These are phyloP conservation scores for Toxotes jaculatrix DNA, from an alignment of 2,113 vertebrate species.

Conservation along the genomic window DNA sequence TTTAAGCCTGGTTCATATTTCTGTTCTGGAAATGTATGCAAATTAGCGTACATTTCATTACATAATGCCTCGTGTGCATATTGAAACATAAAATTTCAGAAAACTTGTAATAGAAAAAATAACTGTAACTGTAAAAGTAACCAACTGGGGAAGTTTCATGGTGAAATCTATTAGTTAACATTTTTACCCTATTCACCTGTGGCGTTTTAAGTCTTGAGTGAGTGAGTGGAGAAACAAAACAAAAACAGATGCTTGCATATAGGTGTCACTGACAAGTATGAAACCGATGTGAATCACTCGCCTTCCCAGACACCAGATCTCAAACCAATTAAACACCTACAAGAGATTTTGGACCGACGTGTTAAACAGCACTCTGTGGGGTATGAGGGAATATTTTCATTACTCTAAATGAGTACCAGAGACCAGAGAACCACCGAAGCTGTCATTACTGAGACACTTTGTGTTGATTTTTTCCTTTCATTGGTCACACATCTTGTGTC, in stretches of 20 bases:
- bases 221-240: neutral
- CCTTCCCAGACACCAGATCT: neutral
- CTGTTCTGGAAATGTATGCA: too few relatives aligned
- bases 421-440: neutral
- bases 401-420: too few relatives aligned
- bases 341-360: neutral
- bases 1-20: too few relatives aligned
- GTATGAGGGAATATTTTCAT: too few relatives aligned
- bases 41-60: too few relatives aligned
- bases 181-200: too few relatives aligned
- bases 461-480: neutral
- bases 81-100: too few relatives aligned
- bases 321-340: neutral
- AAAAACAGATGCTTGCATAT: neutral
- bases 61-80: too few relatives aligned
- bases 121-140: too few relatives aligned
- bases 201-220: neutral
- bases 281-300: neutral
- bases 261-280: neutral
- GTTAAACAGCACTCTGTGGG: neutral
- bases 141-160: too few relatives aligned
- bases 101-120: too few relatives aligned
- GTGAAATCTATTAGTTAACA: too few relatives aligned
- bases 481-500: conserved; percentile 1
- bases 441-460: neutral